phyloP scores from a whole-genome alignment of 2,113 vertebrate genomes.

The mouse (Mus musculus) region GRCm39 chr8:51881501-51882000 shows the following conservation, averaged over 20 bases:
- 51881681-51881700: slow-evolving; percentile 69
- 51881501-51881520: slow-evolving; percentile 38
- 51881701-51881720: slow-evolving; percentile 34
- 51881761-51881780: slow-evolving; percentile 63
- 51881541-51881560: slow-evolving; percentile 36
- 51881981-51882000: slow-evolving; percentile 58
- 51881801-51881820: background rate
- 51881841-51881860: slow-evolving; percentile 66
- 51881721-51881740: slow-evolving; percentile 64
- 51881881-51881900: slow-evolving; percentile 42
- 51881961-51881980: slow-evolving; percentile 50
- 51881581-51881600: slow-evolving; percentile 50
- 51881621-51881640: slow-evolving; percentile 56
- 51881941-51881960: slow-evolving; percentile 58
- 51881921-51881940: slow-evolving; percentile 51
- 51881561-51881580: slow-evolving; percentile 56
- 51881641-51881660: slow-evolving; percentile 60
- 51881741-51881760: background rate
- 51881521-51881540: slow-evolving; percentile 74
- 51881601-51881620: slow-evolving; percentile 68
- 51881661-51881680: slow-evolving; percentile 52
- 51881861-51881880: background rate
- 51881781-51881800: slow-evolving; percentile 64
- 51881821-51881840: background rate
- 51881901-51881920: slow-evolving; percentile 77